phyloP scores from a whole-genome alignment of 2,888 invertebrate species.

The Pristionchus entomophagus region DNA sequence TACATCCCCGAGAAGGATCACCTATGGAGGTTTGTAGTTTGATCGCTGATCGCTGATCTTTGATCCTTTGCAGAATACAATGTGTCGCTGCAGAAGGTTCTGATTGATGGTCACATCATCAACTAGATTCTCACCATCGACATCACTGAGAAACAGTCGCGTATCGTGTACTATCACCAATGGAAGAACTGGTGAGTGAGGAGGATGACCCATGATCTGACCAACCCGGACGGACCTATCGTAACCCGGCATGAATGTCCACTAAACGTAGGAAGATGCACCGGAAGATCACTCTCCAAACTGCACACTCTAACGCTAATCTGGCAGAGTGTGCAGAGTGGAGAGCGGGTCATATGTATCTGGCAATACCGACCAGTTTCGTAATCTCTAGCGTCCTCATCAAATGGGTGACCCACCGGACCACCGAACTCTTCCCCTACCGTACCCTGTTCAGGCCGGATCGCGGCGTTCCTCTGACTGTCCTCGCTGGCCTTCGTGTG shows the following conservation, averaged over 20 bases:
- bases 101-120: background rate
- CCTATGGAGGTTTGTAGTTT: background rate
- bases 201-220: background rate
- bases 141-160: background rate
- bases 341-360: too few relatives aligned
- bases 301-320: too few relatives aligned
- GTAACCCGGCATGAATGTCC: too few relatives aligned
- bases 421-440: background rate
- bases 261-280: too few relatives aligned
- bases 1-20: background rate
- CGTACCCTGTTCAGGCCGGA: background rate
- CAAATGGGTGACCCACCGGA: too few relatives aligned
- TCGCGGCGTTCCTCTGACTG: background rate
- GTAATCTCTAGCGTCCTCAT: too few relatives aligned
- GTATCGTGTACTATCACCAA: background rate
- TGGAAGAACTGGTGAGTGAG: conserved; percentile 3
- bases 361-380: too few relatives aligned
- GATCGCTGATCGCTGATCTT: background rate
- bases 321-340: too few relatives aligned
- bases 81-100: background rate
- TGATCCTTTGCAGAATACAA: background rate
- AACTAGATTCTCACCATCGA: background rate
- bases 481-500: background rate
- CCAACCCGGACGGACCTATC: background rate
- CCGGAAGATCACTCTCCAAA: too few relatives aligned